Conservation (phyloP, 30 jellyfish, hydroid and myxozoan genomes). For the Cassiopea xamachana region DNA sequence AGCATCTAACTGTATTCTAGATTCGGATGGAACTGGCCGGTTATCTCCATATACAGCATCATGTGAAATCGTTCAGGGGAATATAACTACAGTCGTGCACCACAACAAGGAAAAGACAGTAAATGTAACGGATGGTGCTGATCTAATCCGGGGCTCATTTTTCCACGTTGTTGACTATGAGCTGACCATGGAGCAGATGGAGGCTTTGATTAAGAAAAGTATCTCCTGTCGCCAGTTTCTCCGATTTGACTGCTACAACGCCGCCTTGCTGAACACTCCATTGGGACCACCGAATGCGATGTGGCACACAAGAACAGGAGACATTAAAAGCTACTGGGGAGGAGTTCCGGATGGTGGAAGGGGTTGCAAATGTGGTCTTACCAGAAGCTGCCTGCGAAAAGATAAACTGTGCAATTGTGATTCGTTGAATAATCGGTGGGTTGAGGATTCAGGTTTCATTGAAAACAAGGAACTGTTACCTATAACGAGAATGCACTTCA, state of each 20-base stretch:
- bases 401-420: conserved; percentile 91
- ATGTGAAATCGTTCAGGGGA: conserved; percentile 45
- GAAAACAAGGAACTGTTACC: conserved; percentile 85
- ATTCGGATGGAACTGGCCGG: conserved; percentile 82
- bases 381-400: conserved; percentile 69
- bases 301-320: conserved; percentile 82
- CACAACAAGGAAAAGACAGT: conserved; percentile 66
- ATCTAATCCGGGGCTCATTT: conserved; percentile 33
- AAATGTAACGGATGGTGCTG: conserved; percentile 75
- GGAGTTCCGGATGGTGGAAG: conserved; percentile 85
- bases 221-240: conserved; percentile 74
- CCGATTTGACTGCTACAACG: conserved; percentile 78
- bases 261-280: conserved; percentile 81
- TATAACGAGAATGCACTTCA: conserved; percentile 73
- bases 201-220: conserved; percentile 80
- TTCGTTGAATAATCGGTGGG: conserved; percentile 81
- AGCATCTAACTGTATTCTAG: conserved; percentile 63
- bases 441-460: conserved; percentile 79
- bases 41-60: conserved; percentile 74
- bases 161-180: conserved; percentile 79
- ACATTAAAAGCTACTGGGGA: conserved; percentile 85
- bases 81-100: conserved; percentile 63
- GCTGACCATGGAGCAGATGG: conserved; percentile 66
- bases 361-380: conserved; percentile 92
- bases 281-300: conserved; percentile 82